These are phyloP conservation scores for Sisyra nigra DNA, from an alignment of 2,888 invertebrate genomes.

Conservation along the genomic window DNA sequence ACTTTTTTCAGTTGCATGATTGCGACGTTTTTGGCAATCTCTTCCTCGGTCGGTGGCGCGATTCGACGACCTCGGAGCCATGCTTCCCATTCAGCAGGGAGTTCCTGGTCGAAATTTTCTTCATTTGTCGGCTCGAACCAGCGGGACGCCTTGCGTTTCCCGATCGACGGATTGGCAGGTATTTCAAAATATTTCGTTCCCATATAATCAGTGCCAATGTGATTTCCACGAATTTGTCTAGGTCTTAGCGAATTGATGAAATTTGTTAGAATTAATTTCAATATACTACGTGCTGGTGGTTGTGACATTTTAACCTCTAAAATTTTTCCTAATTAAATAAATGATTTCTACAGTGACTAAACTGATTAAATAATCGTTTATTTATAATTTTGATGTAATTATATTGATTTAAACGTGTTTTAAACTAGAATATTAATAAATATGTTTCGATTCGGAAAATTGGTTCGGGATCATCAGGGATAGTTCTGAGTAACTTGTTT, in stretches of 20 bases:
- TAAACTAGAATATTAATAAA: background rate
- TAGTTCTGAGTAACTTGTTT: background rate
- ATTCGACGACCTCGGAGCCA: slow-evolving; percentile 52
- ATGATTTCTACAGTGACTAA: background rate
- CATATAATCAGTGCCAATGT: slow-evolving; percentile 57
- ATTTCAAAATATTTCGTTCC: slow-evolving; percentile 76
- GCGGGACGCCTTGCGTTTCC: slow-evolving; percentile 45
- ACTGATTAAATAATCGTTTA: background rate
- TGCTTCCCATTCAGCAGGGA: slow-evolving; percentile 78
- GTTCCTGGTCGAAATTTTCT: slow-evolving; percentile 50
- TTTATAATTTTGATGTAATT: background rate
- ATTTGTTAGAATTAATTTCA: slow-evolving; percentile 34
- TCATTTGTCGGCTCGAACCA: slow-evolving; percentile 56
- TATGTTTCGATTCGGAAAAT: background rate
- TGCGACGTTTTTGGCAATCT: slow-evolving; percentile 51
- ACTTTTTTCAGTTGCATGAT: slow-evolving; percentile 55
- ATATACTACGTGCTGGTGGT: slow-evolving; percentile 20
- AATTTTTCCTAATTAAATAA: background rate
- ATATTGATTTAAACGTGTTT: background rate
- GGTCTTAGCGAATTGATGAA: slow-evolving; percentile 46
- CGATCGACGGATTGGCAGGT: slow-evolving; percentile 43
- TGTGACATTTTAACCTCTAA: slow-evolving; percentile 16
- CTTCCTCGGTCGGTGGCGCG: slow-evolving; percentile 55
- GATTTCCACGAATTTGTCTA: slow-evolving; percentile 33
- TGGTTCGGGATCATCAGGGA: too few relatives aligned